Conservation (phyloP, 2,888 invertebrate species). For the Sphaerophoria taeniata region DNA sequence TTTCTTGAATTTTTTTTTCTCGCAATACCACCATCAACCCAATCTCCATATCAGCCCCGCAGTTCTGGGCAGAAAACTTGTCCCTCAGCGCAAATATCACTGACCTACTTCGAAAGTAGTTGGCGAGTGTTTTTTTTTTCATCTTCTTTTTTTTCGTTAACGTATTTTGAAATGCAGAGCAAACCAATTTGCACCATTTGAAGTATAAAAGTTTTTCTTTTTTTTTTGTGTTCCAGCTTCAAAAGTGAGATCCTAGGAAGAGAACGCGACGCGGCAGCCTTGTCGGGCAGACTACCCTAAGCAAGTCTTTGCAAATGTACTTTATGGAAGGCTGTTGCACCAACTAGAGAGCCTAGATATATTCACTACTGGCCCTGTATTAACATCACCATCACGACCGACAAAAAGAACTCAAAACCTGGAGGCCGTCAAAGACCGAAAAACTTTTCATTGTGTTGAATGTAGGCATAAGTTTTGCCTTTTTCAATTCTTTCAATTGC, state of each 20-base stretch:
- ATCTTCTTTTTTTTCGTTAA: conserved; percentile 1
- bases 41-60: background rate
- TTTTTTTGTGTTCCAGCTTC: conserved; percentile 28
- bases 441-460: too few species aligned
- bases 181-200: conserved; percentile 71
- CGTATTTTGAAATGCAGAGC: conserved; percentile 64
- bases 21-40: background rate
- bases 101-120: conserved; percentile 70
- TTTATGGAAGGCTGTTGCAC: too few species aligned
- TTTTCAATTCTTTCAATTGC: conserved; percentile 70
- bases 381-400: conserved; percentile 44
- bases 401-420: conserved; percentile 5
- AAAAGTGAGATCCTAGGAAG: background rate
- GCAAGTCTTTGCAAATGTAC: too few species aligned
- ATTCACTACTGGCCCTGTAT: too few species aligned
- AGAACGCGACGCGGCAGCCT: background rate
- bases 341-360: too few species aligned
- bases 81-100: conserved; percentile 69
- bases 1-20: background rate
- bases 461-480: conserved; percentile 32
- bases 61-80: conserved; percentile 48
- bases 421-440: conserved; percentile 21
- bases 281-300: too few species aligned
- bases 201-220: conserved; percentile 57
- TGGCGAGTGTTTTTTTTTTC: conserved; percentile 24